phyloP scores from a whole-genome alignment of 2,113 vertebrate species.

The Leptobrachium ailaonicum region DNA sequence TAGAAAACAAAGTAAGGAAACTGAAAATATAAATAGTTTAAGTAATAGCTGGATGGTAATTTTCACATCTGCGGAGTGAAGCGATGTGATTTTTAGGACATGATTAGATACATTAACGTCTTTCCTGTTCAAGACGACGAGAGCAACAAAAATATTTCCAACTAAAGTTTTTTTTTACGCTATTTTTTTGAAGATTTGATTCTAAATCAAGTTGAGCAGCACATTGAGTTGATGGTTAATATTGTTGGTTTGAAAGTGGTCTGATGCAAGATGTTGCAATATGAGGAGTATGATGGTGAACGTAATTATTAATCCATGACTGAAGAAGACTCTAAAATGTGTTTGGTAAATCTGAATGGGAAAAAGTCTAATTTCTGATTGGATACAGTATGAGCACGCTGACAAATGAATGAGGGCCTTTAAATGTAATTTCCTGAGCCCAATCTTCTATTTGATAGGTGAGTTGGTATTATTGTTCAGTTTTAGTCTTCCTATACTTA shows the following conservation, averaged over 20 bases:
- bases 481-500: too few species aligned
- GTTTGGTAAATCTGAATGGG: background rate
- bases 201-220: background rate
- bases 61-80: too few species aligned
- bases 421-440: background rate
- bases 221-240: background rate
- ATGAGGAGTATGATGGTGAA: background rate
- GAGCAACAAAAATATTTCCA: background rate
- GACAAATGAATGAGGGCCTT: background rate
- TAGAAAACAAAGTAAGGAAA: too few species aligned
- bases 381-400: background rate
- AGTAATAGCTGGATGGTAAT: too few species aligned
- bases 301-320: background rate
- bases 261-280: background rate
- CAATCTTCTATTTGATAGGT: background rate
- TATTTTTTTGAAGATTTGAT: too few species aligned
- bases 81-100: background rate
- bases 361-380: background rate
- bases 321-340: background rate
- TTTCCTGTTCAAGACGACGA: background rate
- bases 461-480: background rate
- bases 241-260: background rate
- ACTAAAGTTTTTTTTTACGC: background rate
- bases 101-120: background rate
- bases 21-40: too few species aligned